Evolutionary conservation across 2,113 vertebrate species (phyloP).

Genomic region (Sorex fumeus): DNA sequence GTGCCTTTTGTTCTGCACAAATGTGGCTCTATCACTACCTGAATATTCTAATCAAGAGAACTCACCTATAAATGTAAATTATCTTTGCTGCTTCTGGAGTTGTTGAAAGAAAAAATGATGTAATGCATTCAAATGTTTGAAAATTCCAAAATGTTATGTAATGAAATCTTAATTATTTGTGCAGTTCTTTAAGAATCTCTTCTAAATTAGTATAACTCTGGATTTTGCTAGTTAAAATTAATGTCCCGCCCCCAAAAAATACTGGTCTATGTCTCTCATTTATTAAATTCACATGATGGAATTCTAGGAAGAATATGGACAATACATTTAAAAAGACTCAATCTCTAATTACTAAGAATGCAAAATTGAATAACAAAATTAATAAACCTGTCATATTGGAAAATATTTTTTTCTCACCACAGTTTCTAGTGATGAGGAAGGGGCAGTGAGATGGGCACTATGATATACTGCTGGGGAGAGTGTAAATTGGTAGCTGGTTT

Average conservation of each 20-base stretch:
- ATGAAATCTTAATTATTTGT: conserved; percentile 21
- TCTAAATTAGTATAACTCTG: background rate
- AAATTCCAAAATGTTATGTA: conserved; percentile 9
- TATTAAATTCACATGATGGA: conserved; percentile 12
- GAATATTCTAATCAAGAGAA: background rate
- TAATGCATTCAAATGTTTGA: conserved; percentile 20
- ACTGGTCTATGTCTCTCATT: background rate
- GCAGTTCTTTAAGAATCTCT: conserved; percentile 17
- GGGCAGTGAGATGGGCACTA: background rate
- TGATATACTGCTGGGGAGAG: background rate
- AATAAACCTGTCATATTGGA: conserved; percentile 39
- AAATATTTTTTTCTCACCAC: background rate
- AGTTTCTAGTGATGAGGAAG: background rate
- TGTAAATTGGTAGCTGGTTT: conserved; percentile 30
- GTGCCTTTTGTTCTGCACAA: background rate
- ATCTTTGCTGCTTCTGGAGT: background rate
- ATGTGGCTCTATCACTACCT: background rate
- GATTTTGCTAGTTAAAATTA: background rate
- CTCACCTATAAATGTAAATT: background rate
- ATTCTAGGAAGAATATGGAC: conserved; percentile 21
- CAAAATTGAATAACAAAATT: conserved; percentile 56
- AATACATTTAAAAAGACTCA: background rate
- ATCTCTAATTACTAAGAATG: conserved; percentile 50
- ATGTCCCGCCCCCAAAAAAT: background rate
- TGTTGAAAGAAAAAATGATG: conserved; percentile 35